phyloP scores from a whole-genome alignment of 2,797 vertebrate species.

The Malacoraja senta region DNA sequence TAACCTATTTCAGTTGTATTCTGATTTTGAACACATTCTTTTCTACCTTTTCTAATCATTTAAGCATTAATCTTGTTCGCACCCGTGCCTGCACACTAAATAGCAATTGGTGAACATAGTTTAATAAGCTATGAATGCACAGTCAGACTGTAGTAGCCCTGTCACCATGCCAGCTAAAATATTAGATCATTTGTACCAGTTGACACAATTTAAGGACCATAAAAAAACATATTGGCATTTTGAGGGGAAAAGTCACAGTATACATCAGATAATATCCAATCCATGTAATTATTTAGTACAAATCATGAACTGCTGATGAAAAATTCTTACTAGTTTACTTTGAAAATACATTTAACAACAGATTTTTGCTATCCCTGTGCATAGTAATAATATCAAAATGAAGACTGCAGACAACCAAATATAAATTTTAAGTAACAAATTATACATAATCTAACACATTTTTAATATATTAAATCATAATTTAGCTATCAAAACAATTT shows the following conservation, averaged over 20 bases:
- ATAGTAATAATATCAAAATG: neutral
- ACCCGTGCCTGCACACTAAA: neutral
- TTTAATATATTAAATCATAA: neutral
- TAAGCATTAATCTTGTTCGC: neutral
- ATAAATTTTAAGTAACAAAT: neutral
- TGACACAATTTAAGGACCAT: neutral
- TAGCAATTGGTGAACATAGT: neutral
- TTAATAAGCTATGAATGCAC: neutral
- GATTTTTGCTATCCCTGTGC: neutral
- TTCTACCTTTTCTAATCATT: neutral
- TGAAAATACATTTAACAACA: neutral
- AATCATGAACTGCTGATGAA: neutral
- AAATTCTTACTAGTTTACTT: neutral
- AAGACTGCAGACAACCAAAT: neutral
- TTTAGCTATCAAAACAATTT: neutral
- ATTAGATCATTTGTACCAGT: neutral
- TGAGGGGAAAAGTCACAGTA: neutral
- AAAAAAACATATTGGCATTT: neutral
- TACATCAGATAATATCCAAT: neutral
- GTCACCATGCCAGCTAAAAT: neutral
- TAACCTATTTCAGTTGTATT: neutral
- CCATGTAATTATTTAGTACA: neutral
- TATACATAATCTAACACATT: neutral
- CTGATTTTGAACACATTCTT: neutral
- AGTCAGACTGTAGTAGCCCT: neutral